Evolutionary conservation across 2,113 vertebrate species (phyloP).

Genomic region (Pseudorectes ferrugineus): DNA sequence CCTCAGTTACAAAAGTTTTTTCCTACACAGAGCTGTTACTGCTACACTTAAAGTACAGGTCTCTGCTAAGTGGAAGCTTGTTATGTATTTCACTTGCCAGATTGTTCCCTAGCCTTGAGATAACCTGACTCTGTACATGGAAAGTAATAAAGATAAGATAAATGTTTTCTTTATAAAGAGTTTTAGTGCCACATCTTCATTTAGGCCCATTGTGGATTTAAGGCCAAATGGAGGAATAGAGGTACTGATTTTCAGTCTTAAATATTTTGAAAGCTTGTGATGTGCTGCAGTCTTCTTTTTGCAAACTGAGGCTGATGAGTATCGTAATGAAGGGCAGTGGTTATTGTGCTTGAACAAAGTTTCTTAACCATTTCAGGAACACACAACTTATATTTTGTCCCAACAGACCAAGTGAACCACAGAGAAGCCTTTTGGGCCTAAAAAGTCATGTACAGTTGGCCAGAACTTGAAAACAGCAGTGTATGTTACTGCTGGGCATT

Average conservation of each 20-base stretch:
- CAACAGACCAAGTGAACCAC: not conserved
- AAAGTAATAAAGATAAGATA: not conserved
- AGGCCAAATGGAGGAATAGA: not conserved
- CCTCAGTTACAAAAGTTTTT: not conserved
- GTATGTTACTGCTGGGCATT: not conserved
- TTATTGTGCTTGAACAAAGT: fast-evolving
- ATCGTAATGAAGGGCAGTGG: fast-evolving
- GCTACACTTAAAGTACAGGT: not conserved
- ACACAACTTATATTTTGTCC: fast-evolving
- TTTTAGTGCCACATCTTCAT: not conserved
- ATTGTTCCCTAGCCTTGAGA: not conserved
- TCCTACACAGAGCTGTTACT: not conserved
- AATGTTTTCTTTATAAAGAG: not conserved
- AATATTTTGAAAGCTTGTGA: not conserved
- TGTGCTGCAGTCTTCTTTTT: not conserved
- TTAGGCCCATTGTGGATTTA: not conserved
- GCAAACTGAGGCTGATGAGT: not conserved
- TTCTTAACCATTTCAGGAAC: not conserved
- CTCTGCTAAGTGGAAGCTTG: not conserved
- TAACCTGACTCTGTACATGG: not conserved
- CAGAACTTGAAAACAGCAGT: not conserved
- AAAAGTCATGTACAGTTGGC: not conserved
- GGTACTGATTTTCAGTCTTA: not conserved
- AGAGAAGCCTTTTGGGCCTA: not conserved
- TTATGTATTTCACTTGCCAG: not conserved